Conservation (phyloP, 2,113 vertebrate species). For the Pygoscelis adeliae region DNA sequence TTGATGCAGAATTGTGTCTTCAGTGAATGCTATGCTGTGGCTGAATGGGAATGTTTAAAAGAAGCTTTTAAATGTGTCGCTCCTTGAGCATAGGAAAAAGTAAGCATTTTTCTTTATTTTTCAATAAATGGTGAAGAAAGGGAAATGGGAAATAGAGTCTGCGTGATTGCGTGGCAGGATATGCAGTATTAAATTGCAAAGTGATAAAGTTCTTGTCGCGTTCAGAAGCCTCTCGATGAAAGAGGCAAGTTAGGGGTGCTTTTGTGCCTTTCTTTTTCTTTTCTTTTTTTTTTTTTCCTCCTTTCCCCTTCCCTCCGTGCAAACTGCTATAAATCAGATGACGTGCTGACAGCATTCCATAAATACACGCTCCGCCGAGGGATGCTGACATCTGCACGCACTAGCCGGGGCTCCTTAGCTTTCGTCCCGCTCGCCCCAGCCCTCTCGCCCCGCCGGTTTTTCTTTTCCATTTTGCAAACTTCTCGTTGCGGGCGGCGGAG, state of each 20-base stretch:
- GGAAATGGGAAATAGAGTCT: background rate
- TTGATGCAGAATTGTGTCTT: background rate
- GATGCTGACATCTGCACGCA: background rate
- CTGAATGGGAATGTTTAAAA: background rate
- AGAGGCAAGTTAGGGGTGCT: background rate
- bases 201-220: background rate
- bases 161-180: accelerated
- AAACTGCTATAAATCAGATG: background rate
- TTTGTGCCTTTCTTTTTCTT: background rate
- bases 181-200: background rate
- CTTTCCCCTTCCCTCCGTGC: background rate
- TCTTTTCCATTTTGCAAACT: background rate
- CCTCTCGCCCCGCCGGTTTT: background rate
- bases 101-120: background rate
- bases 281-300: background rate
- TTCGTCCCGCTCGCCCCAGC: background rate
- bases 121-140: background rate
- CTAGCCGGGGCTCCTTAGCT: background rate
- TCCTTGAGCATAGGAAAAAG: background rate
- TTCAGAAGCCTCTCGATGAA: background rate
- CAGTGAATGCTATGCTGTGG: background rate
- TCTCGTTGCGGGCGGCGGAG: background rate
- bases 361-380: background rate
- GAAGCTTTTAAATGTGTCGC: background rate
- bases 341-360: background rate